Evolutionary conservation across 2,113 vertebrate species (phyloP).

Genomic region (Eulemur rufifrons): DNA sequence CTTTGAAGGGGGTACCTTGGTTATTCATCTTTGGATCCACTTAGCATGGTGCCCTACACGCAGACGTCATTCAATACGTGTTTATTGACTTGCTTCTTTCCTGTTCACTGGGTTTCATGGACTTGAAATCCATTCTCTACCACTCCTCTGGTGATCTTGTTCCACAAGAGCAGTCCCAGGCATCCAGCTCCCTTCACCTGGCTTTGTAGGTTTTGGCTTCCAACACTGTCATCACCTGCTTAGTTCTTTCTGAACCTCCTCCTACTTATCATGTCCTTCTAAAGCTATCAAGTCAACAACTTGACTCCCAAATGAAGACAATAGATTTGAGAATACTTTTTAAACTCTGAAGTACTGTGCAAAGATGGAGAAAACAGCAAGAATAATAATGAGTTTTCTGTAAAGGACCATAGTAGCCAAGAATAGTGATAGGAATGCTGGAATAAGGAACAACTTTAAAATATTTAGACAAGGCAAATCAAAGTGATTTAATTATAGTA

Average conservation of each 20-base stretch:
- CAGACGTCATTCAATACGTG: neutral
- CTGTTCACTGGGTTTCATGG: neutral
- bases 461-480: neutral
- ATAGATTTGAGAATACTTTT: neutral
- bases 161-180: neutral
- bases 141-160: neutral
- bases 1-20: neutral
- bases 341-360: neutral
- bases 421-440: neutral
- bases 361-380: neutral
- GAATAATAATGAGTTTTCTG: neutral
- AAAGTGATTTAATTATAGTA: neutral
- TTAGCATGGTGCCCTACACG: neutral
- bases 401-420: neutral
- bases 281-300: neutral
- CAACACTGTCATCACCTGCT: neutral
- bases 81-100: neutral
- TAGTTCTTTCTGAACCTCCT: neutral
- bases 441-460: neutral
- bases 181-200: neutral
- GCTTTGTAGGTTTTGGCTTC: neutral
- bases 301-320: neutral
- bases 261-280: neutral
- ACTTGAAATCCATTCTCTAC: neutral
- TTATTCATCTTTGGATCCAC: neutral